Base-by-base conservation (phyloP, 2,797 vertebrate species). In the Lacerta agilis region DNA sequence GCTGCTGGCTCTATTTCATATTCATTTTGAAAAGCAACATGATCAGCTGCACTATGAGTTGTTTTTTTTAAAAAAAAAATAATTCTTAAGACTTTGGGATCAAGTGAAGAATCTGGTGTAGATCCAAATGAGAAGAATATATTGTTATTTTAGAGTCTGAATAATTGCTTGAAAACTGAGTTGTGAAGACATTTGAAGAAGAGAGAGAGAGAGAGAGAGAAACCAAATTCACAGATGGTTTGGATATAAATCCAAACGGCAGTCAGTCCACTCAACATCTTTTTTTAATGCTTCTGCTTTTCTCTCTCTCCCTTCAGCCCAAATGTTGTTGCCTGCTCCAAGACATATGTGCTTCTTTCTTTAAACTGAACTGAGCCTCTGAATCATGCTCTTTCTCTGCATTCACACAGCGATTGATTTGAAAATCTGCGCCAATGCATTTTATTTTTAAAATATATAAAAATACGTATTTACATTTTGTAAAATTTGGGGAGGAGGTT, bases 81-180 rank as follows among this genome's bases (percentile, higher is more conserved):
- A 67, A 95, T 94, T 90, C 94, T 89, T 87, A 91, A 75, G 49
- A 61, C 33, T 88, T 55, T 64, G 23, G 69, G 94, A 96, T 95
- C 92, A 93, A 96, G 94, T 83, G 92, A 75, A 90, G 95, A 96
- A 96, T 94, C 95, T 94, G 94, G 94, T 96, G 94, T 93, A 94
- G 94, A 95, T 94, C 90, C 89, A 0, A 96, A 96, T 41, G 82
- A 92, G 94, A 94, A 94, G 95, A 96, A 96, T 95, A 95, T 94
- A 96, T 95, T 96, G 96, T 97, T 96, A 96, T 97, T 97, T 72
- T 96, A 96, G 96, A 97, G 95, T 94, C 94, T 94, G 95, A 95
- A 94, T 95, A 96, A 95, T 95, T 93, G 96, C 96, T 97, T 97
- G 96, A 97, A 97, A 97, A 97, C 96, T 97, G 97, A 97, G 93